Evolutionary conservation across 1,140 invertebrate genomes (phyloP), one percentile per base, ranked within the genome.

Genomic region (Manduca sexta): DNA sequence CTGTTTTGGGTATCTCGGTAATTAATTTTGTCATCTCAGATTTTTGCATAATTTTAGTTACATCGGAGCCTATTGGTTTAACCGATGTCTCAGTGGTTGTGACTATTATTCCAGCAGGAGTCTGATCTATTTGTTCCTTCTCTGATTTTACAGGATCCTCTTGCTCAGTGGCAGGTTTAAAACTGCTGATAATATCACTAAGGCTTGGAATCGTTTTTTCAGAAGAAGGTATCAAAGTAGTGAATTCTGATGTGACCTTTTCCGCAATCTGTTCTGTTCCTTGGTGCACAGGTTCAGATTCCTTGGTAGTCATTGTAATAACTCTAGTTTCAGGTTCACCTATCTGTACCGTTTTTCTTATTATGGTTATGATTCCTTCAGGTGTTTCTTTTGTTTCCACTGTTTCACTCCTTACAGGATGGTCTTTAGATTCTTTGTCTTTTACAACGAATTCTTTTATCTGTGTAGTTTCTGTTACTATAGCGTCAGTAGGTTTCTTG

Each of bases 401-500:
- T 26, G 10, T n/a, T 39, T 45, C 49, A 12, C 5, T 40, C 5
- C 7, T 15, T 37, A 15, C 16, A 14, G 38, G 11, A 18, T 4
- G 10, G 3, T 30, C 12, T 43, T 30, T 12, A 2, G 16, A 41
- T 12, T 10, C 2, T 13, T 41, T 21, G 6, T 21, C 6, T 41
- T 21, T n/a, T 41, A 12, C 13, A 5, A 17, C 1, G 11, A 11
- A n/a, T 8, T 41, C 6, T 26, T 21, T 13, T 21, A 7, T 21
- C 6, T 41, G 16, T 18, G 11, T 6, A 26, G 39, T 7, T 18
- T 41, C 37, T 21, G 35, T 42, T 11, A 34, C 8, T 41, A n/a
- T n/a, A n/a, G n/a, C n/a, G n/a, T 29, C 40, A n/a, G 49, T 45
- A 3, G 44, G 14, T 18, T 33, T 45, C 7, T 5, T 40, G 11